A percentile compares a stretch with the other conserved stretches of the same genome.
Conservation (phyloP, 53 echinoderm and acorn worm genomes). For the Holothuria leucospilota region DNA sequence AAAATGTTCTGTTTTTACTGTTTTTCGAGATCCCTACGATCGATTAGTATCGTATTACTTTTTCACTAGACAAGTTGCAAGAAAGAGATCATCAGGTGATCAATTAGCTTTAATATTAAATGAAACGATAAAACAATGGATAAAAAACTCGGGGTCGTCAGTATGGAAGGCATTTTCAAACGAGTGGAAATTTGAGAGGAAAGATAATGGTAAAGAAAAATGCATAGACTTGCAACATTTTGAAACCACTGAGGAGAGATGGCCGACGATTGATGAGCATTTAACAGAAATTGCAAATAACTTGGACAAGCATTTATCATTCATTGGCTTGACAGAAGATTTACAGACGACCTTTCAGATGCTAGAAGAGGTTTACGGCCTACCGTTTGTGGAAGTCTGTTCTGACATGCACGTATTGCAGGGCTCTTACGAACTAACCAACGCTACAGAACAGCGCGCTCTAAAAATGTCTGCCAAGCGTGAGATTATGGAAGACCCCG, state of each 20-base stretch:
- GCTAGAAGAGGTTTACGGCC: not conserved
- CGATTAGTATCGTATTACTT: slow-evolving; percentile 1
- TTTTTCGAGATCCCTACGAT: slow-evolving; percentile 8
- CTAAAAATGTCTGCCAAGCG: not conserved
- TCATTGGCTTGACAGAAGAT: not conserved
- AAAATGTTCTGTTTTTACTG: not conserved
- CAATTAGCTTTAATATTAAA: no score
- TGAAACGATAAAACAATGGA: not conserved
- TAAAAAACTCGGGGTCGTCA: not conserved
- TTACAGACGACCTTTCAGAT: not conserved
- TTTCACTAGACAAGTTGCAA: slow-evolving; percentile 1
- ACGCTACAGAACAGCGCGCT: not conserved
- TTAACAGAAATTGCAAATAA: not conserved
- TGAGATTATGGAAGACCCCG: not conserved
- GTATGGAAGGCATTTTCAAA: not conserved
- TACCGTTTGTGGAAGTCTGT: not conserved
- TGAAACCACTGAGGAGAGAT: not conserved
- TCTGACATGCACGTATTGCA: not conserved
- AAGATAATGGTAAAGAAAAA: not conserved
- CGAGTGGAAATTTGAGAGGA: not conserved
- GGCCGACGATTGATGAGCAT: not conserved
- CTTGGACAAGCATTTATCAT: not conserved
- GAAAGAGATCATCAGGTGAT: not conserved
- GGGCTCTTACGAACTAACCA: not conserved
- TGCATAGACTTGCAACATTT: not conserved